Evolutionary conservation across 2,113 vertebrate species (phyloP).

Genomic region (Thamnaconus septentrionalis): DNA sequence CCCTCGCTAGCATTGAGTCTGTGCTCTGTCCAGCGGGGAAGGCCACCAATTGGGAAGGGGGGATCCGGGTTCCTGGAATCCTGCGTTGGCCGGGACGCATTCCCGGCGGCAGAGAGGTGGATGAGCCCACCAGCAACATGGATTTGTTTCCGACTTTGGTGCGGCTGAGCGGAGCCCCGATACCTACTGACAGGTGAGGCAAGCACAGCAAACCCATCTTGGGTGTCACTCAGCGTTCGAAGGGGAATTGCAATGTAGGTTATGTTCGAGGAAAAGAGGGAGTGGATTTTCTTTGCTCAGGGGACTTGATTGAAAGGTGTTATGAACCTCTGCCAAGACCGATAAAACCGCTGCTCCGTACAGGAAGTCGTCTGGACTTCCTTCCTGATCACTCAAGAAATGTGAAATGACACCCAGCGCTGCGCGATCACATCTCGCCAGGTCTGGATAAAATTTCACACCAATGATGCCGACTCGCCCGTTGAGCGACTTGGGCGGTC

Average conservation of each 20-base stretch:
- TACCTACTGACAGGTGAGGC: constrained; percentile 83
- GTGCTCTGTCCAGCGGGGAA: constrained; percentile 80
- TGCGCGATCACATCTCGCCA: too few relatives aligned
- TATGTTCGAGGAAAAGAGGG: neutral
- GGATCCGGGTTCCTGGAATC: constrained; percentile 86
- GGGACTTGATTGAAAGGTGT: too few relatives aligned
- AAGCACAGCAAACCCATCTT: constrained; percentile 3
- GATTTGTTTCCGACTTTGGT: constrained; percentile 85
- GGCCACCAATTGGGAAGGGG: constrained; percentile 88
- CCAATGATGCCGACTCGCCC: too few relatives aligned
- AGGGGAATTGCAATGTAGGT: constrained; percentile 27
- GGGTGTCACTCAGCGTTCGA: constrained; percentile 27
- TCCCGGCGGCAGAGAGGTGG: constrained; percentile 53
- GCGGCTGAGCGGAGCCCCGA: constrained; percentile 66
- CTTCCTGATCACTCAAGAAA: too few relatives aligned
- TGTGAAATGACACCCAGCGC: too few relatives aligned
- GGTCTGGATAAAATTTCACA: too few relatives aligned
- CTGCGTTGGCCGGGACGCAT: constrained; percentile 78
- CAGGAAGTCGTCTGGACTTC: too few relatives aligned
- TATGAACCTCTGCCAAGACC: too few relatives aligned
- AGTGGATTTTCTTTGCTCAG: too few relatives aligned
- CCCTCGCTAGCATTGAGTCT: neutral
- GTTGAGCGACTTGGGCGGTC: too few relatives aligned
- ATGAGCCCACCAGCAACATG: constrained; percentile 90
- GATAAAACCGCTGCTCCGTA: too few relatives aligned